These are phyloP conservation scores for Ditula angustiorana DNA, from an alignment of 2,888 invertebrate genomes.

Conservation along the genomic window DNA sequence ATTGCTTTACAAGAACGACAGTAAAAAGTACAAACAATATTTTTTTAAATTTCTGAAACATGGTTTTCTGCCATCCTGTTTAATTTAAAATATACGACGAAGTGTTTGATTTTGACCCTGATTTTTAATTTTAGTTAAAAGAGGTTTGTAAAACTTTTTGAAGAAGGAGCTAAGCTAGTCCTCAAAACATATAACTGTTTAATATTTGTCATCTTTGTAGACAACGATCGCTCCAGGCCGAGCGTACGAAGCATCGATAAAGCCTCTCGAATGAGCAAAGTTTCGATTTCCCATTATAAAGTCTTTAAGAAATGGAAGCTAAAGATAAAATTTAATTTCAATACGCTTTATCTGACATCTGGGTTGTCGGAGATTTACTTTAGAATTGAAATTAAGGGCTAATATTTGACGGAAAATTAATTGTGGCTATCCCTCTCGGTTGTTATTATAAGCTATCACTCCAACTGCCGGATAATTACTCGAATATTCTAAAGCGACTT, in stretches of 20 bases:
- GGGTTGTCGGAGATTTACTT: conserved; percentile 42
- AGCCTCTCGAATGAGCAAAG: conserved; percentile 48
- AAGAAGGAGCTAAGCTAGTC: too few relatives aligned
- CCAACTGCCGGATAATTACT: neutral
- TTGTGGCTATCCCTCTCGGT: conserved; percentile 31
- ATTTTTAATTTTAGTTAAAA: too few relatives aligned
- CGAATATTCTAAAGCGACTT: neutral
- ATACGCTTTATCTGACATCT: conserved; percentile 60
- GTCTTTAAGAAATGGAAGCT: conserved; percentile 55
- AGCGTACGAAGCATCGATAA: neutral
- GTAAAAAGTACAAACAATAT: too few relatives aligned
- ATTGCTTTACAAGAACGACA: too few relatives aligned
- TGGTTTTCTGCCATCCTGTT: too few relatives aligned
- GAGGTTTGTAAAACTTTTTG: too few relatives aligned
- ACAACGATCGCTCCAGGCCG: neutral
- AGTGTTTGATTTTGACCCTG: too few relatives aligned
- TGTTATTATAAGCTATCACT: neutral
- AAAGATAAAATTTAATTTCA: conserved; percentile 67
- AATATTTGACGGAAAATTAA: conserved; percentile 30
- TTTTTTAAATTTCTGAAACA: too few relatives aligned
- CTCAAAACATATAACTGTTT: too few relatives aligned
- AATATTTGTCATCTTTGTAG: neutral
- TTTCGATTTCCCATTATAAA: conserved; percentile 63
- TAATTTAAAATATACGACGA: too few relatives aligned
- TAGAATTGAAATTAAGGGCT: conserved; percentile 39